Evolutionary conservation across 2,113 vertebrate genomes (phyloP), one percentile per base, ranked within the genome.

Genomic region (Jaculus jaculus): DNA sequence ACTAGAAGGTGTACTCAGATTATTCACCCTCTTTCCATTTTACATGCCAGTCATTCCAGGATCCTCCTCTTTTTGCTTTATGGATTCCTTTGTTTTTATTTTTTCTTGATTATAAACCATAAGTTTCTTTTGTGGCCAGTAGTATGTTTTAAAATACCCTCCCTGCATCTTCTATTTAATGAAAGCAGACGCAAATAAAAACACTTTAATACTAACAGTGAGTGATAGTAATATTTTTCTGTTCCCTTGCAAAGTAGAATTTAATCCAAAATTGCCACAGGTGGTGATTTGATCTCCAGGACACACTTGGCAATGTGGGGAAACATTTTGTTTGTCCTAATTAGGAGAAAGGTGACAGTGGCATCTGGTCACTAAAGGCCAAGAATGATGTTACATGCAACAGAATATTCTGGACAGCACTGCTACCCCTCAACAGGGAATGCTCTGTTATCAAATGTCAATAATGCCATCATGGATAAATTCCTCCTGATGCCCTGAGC

Each of bases 21-120:
- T 89, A 32, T 77, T 47, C 73, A 42, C 16, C 84, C 39, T 34
- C 24, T 84, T 89, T 69, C 28, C 8, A n/a, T 42, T 85, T 66
- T 63, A 72, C 24, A 80, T 68, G 32, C 16, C 54, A 54, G 65
- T 54, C 66, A 87, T 79, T 71, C 81, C 75, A 80, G 60, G 23
- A 24, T 92, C n/a, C 54, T 90, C 80, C 32, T 61, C 69, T 61
- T 89, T 84, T 58, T 84, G 39, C 54, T 82, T 94, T 65, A 39
- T 82, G n/a, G 71, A 91, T 66, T 30, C 37, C 26, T 89, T 74
- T 71, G 39, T n/a, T 96, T 51, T n/a, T n/a, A n/a, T n/a, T 21
- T 95, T 94, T 75, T 84, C 68, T 91, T 51, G 79, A 42, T 66
- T 89, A 61, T 32, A 81, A 84, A 69, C 39, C 78, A 82, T 32